Evolutionary conservation across 2,797 vertebrate genomes (phyloP), one percentile per base, ranked within the genome.

Genomic region (Cottoperca gobio): DNA sequence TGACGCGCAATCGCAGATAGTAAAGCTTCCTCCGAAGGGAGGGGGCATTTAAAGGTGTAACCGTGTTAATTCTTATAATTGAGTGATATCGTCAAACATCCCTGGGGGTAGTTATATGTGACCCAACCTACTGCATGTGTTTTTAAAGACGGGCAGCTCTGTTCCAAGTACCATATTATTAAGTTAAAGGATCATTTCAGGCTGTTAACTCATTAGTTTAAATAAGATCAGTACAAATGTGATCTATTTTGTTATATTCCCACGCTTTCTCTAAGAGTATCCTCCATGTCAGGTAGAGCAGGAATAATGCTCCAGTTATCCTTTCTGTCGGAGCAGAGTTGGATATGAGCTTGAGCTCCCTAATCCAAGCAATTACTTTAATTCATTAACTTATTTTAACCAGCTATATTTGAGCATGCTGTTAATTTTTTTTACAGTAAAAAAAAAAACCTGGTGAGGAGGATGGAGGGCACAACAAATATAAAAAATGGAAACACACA

Each of bases 31-130:
- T 31, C 81, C 13, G 70, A 5, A 68, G 76, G 87, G 83, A 40
- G 81, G 86, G 78, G 72, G 50, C 3, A 75, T 59, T 93, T 92
- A 91, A 93, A 94, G 91, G 87, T 85, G 82, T 88, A 89, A 89
- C 54, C 67, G 28, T 67, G 78, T 71, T 64, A 37, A 53, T 23
- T 46, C 46, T 10, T 2, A 16, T 31, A 13, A 64, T 59, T 23
- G 19, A 59, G 43, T 71, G 52, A 46, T 5, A 19, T 16, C 52
- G 60, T 19, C 8, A 43, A 17, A 13, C 2, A 2, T 48, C n/a
- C 16, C 10, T n/a, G 26, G 8, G 8, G 11, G 40, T 33, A 33
- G 7, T 31, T 26, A 0, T 1, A 8, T 17, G 28, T 9, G n/a
- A 42, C 14, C 3, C 8, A 26, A 21, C 2, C 4, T 12, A 16